Evolutionary conservation across 1,140 invertebrate species (phyloP).

Genomic region (Vanessa atalanta): DNA sequence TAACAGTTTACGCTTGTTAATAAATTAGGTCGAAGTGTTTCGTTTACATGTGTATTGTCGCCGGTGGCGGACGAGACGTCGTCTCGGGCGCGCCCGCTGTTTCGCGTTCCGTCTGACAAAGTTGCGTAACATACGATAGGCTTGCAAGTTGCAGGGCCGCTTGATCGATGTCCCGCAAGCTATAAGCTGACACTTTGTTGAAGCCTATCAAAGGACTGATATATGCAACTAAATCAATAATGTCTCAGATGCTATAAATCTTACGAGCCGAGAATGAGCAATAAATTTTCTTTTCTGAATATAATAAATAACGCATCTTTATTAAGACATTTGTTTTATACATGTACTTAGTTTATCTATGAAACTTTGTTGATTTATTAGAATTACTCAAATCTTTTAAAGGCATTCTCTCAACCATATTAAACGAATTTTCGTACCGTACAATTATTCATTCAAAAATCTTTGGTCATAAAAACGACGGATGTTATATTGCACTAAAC

Average conservation of each 20-base stretch:
- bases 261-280: slow-evolving; percentile 1
- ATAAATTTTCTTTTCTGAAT: slow-evolving; percentile 20
- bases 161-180: slow-evolving; percentile 43
- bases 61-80: slow-evolving; percentile 43
- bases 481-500: slow-evolving; percentile 24
- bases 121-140: slow-evolving; percentile 40
- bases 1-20: slow-evolving; percentile 55
- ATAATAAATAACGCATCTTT: slow-evolving; percentile 12
- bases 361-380: not conserved
- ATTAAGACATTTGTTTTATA: slow-evolving; percentile 3
- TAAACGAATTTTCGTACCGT: too few species aligned
- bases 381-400: too few species aligned
- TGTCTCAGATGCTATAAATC: slow-evolving; percentile 29
- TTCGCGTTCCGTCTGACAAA: slow-evolving; percentile 30
- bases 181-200: slow-evolving; percentile 30
- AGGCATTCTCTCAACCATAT: too few species aligned
- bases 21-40: slow-evolving; percentile 57
- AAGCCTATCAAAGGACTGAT: slow-evolving; percentile 27
- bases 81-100: slow-evolving; percentile 31
- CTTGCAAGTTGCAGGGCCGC: slow-evolving; percentile 32
- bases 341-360: not conserved
- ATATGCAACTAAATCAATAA: slow-evolving; percentile 26
- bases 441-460: not conserved
- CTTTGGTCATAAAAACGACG: slow-evolving; percentile 16
- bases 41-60: slow-evolving; percentile 44